Percentiles rank a stretch among this genome's conserved stretches.
Evolutionary conservation across 2,888 invertebrate genomes (phyloP).

Genomic region (Limnephilus rhombicus): DNA sequence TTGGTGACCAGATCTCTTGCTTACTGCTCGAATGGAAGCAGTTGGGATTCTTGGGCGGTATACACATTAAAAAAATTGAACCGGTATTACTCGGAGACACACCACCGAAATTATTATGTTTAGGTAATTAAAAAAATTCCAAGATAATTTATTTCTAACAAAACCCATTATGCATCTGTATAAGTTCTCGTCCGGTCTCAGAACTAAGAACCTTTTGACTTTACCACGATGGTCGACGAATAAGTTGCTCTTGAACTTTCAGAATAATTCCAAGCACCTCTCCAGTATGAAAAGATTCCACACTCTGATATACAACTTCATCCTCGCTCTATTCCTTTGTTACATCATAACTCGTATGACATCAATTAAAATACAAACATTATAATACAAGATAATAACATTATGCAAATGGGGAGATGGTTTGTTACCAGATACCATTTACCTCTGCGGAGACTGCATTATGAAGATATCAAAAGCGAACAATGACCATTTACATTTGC

Average conservation of each 20-base stretch:
- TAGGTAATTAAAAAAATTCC: too few species aligned
- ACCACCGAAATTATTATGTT: too few species aligned
- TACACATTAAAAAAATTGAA: too few species aligned
- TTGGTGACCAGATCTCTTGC: too few species aligned
- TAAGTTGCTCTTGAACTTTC: neutral
- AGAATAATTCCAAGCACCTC: neutral
- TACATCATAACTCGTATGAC: slow-evolving; percentile 17
- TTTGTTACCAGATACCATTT: neutral
- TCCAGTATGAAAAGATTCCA: neutral
- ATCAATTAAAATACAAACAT: slow-evolving; percentile 18
- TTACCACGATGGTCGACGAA: neutral
- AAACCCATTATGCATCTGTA: too few species aligned
- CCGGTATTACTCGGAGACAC: too few species aligned
- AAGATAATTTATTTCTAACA: too few species aligned
- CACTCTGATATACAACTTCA: neutral
- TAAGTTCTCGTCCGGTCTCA: neutral
- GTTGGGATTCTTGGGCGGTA: too few species aligned
- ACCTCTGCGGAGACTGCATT: neutral
- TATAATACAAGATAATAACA: slow-evolving; percentile 13
- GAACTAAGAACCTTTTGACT: neutral
- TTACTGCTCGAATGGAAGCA: too few species aligned
- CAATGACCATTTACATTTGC: slow-evolving; percentile 29
- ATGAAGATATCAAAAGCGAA: slow-evolving; percentile 27
- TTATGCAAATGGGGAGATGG: slow-evolving; percentile 1
- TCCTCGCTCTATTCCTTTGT: slow-evolving; percentile 10